These are phyloP conservation scores for Tenualosa thibaudeaui DNA, from an alignment of 2,797 vertebrate species.

Conservation along the genomic window DNA sequence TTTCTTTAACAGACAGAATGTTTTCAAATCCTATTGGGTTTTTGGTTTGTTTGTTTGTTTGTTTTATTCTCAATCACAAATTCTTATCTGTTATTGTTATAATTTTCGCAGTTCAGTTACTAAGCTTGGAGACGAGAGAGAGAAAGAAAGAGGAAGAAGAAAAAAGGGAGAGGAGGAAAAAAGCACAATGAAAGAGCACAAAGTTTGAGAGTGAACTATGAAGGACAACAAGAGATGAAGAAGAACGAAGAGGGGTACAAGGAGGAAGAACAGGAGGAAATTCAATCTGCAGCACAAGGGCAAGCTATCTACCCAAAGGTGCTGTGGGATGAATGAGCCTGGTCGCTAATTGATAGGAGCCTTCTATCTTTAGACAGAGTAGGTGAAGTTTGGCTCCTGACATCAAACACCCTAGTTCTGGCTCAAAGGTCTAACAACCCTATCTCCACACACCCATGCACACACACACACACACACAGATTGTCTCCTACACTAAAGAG, in stretches of 20 bases:
- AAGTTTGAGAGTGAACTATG: constrained; percentile 59
- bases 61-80: too few species aligned
- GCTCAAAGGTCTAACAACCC: constrained; percentile 20
- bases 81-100: too few species aligned
- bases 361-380: constrained; percentile 72
- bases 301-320: constrained; percentile 77
- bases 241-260: constrained; percentile 52
- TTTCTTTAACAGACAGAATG: not conserved
- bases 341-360: constrained; percentile 79
- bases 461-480: not conserved
- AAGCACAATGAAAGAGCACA: not conserved
- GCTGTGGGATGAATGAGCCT: constrained; percentile 66
- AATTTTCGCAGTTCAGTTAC: not conserved
- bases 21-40: not conserved
- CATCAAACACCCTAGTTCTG: constrained; percentile 16
- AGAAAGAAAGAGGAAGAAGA: not conserved
- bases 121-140: not conserved
- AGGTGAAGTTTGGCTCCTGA: constrained; percentile 18
- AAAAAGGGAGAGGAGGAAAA: not conserved
- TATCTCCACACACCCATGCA: not conserved
- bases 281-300: constrained; percentile 71
- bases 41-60: too few species aligned
- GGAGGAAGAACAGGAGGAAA: constrained; percentile 62
- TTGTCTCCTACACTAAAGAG: not conserved
- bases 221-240: constrained; percentile 57